Evolutionary conservation across 2,888 invertebrate species (phyloP).

Genomic region (Drosophila rellima): DNA sequence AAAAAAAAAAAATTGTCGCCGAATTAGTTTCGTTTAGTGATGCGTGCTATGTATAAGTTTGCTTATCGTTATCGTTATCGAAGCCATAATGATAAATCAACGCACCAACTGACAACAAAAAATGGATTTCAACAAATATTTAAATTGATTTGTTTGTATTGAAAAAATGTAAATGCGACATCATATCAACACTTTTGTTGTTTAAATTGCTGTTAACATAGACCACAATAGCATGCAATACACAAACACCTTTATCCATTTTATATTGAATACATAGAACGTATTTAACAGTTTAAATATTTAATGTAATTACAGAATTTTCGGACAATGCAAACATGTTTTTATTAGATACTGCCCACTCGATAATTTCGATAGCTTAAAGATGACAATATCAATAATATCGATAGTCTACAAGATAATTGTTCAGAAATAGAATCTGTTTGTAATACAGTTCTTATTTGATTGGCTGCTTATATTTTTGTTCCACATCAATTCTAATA

Average conservation of each 20-base stretch:
- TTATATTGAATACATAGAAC: not conserved
- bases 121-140: conserved; percentile 26
- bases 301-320: conserved; percentile 21
- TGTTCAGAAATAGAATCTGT: not conserved
- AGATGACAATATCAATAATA: not conserved
- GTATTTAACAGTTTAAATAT: conserved; percentile 17
- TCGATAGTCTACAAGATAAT: conserved; percentile 14
- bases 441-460: not conserved
- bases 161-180: conserved; percentile 6
- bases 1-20: conserved; percentile 65
- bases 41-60: conserved; percentile 49
- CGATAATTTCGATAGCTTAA: not conserved
- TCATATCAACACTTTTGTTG: not conserved
- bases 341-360: conserved; percentile 40
- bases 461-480: not conserved
- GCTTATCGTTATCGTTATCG: conserved; percentile 59
- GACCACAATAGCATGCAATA: not conserved
- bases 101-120: conserved; percentile 18
- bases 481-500: not conserved
- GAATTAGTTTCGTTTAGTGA: conserved; percentile 70
- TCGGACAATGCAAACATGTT: conserved; percentile 41
- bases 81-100: conserved; percentile 16
- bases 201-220: not conserved
- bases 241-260: conserved; percentile 4
- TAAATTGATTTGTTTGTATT: conserved; percentile 17